Base-by-base conservation (phyloP, 2,113 vertebrate genomes). In the Chrysochloris asiatica region DNA sequence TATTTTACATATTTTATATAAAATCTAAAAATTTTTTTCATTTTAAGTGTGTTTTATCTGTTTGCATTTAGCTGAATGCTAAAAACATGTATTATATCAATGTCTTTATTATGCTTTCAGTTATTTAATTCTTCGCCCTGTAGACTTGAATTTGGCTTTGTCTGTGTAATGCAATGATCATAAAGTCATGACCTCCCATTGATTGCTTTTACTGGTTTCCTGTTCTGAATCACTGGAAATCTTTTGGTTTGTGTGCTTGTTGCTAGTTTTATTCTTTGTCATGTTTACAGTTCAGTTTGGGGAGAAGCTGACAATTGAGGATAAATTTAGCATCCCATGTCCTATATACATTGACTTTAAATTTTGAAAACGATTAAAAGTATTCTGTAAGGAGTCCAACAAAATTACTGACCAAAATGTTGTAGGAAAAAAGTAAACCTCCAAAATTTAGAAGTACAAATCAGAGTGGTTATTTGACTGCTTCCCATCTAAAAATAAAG, bases 211-310 rank as follows among this genome's bases (percentile, higher is more conserved):
- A 97, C 96, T 97, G 97, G 97, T 98, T 98, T 99, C 98, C 97
- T 97, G 97, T 98, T 98, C 98, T 98, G 96, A 98, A 98, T 98
- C 98, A 98, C 97, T 98, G 97, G 97, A 98, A 98, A 96, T 96
- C 97, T 97, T 97, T 93, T 97, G 92, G 90, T 97, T 97, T 97
- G 69, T 96, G 43, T 92, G 63, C 90, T 97, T 95, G 88, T 89
- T 96, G 77, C 93, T 96, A 95, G 94, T 97, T 97, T 96, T 98
- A 97, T 90, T 97, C 96, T 98, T 97, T 97, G 97, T 98, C 97
- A 97, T 96, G 76, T 96, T 97, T 97, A 93, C 94, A 95, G 78
- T 94, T 85, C 61, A 93, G 2, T 90, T 95, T 97, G 90, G 95
- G 91, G 83, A 96, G 90, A 96, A 91, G 89, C 50, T 96, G 75